phyloP scores from a whole-genome alignment of 2,797 vertebrate genomes.

The Halcyon badia region DNA sequence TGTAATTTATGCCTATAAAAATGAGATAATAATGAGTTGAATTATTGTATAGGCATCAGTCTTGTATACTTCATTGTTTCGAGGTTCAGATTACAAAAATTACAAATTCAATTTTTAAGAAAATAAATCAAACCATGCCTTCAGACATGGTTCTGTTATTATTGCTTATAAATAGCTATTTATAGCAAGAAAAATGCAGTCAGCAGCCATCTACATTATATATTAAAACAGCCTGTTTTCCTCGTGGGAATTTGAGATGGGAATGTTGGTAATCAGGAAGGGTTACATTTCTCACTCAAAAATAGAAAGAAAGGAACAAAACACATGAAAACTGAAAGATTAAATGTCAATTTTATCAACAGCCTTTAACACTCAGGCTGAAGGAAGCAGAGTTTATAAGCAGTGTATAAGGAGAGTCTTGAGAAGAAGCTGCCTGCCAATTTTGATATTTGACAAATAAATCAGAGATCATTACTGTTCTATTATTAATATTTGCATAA shows the following conservation, averaged over 20 bases:
- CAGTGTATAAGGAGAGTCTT: background rate
- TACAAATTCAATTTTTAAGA: background rate
- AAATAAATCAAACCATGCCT: background rate
- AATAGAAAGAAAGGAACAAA: background rate
- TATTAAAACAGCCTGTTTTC: background rate
- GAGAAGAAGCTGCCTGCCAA: background rate
- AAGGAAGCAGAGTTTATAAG: background rate
- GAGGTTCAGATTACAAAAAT: background rate
- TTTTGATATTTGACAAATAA: background rate
- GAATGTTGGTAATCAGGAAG: background rate
- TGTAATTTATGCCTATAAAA: background rate
- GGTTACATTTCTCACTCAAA: background rate
- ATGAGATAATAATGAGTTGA: background rate
- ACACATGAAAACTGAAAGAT: background rate
- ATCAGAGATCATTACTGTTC: background rate
- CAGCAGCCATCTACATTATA: background rate
- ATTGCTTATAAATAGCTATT: conserved; percentile 2
- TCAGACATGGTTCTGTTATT: background rate
- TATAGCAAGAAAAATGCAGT: background rate
- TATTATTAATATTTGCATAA: background rate
- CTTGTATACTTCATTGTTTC: background rate
- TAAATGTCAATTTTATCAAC: background rate
- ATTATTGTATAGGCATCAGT: background rate
- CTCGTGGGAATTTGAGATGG: background rate
- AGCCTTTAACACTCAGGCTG: background rate